phyloP scores from a whole-genome alignment of 2,888 invertebrate genomes.

The Melitaea athalia region DNA sequence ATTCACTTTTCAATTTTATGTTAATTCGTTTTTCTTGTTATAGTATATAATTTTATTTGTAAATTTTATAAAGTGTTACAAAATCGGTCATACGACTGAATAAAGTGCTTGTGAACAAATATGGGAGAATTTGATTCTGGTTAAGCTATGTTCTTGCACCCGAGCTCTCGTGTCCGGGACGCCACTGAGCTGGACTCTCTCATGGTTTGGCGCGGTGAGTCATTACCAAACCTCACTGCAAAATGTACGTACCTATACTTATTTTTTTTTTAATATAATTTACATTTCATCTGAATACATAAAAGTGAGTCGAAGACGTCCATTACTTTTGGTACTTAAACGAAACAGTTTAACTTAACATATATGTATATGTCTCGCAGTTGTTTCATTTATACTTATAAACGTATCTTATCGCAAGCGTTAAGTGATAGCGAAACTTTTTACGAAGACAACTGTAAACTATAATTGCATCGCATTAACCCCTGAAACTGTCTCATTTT shows the following conservation, averaged over 20 bases:
- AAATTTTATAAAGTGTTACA: constrained; percentile 35
- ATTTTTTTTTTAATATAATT: not conserved
- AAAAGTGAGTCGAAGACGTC: not conserved
- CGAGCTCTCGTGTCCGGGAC: constrained; percentile 73
- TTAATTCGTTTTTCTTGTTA: constrained; percentile 1
- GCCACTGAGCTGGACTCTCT: constrained; percentile 73
- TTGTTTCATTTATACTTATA: constrained; percentile 6
- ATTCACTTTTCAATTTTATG: constrained; percentile 5
- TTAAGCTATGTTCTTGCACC: constrained; percentile 78
- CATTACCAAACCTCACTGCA: constrained; percentile 21
- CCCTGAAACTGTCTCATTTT: constrained; percentile 20
- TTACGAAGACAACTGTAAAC: constrained; percentile 15
- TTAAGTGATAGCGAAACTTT: constrained; percentile 16
- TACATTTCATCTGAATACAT: not conserved
- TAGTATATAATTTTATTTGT: not conserved
- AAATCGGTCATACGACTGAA: constrained; percentile 22
- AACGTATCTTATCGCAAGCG: constrained; percentile 7
- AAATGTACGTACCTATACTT: constrained; percentile 27
- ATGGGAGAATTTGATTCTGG: constrained; percentile 77
- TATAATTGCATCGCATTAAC: constrained; percentile 21
- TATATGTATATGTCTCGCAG: not conserved
- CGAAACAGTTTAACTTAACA: not conserved
- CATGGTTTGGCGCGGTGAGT: constrained; percentile 77
- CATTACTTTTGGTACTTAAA: not conserved
- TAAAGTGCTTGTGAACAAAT: constrained; percentile 55